Evolutionary conservation across 2,888 invertebrate genomes (phyloP).

Genomic region (Toxonevra muliebris): DNA sequence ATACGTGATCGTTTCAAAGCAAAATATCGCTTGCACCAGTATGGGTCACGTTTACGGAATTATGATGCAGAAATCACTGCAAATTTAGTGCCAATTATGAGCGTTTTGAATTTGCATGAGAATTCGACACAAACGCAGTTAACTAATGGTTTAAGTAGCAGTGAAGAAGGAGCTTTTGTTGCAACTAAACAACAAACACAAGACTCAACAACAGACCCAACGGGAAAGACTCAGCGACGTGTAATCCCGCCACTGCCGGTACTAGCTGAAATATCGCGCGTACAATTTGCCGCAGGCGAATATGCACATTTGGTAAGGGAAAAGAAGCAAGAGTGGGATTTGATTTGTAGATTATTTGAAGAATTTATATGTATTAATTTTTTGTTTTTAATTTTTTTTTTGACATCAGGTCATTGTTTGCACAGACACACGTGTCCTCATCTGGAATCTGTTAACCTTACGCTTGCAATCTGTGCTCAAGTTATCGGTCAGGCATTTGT

Average conservation of each 20-base stretch:
- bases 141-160: slow-evolving; percentile 15
- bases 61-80: slow-evolving; percentile 44
- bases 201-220: slow-evolving; percentile 8
- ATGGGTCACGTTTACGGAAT: slow-evolving; percentile 38
- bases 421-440: slow-evolving; percentile 68
- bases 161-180: background rate
- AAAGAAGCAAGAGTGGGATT: background rate
- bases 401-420: slow-evolving; percentile 57
- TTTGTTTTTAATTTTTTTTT: slow-evolving; percentile 1
- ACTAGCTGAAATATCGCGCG: slow-evolving; percentile 52
- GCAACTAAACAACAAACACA: background rate
- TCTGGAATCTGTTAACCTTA: slow-evolving; percentile 76
- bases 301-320: slow-evolving; percentile 55
- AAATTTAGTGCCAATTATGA: slow-evolving; percentile 53
- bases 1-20: slow-evolving; percentile 57
- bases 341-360: background rate
- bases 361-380: background rate
- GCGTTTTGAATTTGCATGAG: slow-evolving; percentile 48
- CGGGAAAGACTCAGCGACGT: background rate
- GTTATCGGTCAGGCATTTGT: slow-evolving; percentile 58
- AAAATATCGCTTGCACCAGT: slow-evolving; percentile 52
- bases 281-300: slow-evolving; percentile 61
- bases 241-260: slow-evolving; percentile 43
- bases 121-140: slow-evolving; percentile 16
- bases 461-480: slow-evolving; percentile 70